Evolutionary conservation across 1,140 invertebrate genomes (phyloP).

Genomic region (Drosophila kepulauana): DNA sequence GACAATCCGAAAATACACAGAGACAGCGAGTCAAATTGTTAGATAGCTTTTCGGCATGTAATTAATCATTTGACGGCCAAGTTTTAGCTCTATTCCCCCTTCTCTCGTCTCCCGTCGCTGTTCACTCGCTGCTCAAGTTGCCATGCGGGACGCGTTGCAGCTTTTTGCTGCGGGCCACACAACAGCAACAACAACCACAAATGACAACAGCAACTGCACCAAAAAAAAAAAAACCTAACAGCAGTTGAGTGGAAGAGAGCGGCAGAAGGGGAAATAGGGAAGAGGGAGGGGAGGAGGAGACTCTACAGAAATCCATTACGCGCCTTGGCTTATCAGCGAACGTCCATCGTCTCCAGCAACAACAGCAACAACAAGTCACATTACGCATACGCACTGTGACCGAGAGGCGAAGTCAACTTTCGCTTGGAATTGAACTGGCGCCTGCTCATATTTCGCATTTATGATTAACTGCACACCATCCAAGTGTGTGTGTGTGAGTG

Average conservation of each 20-base stretch:
- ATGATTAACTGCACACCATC: conserved; percentile 48
- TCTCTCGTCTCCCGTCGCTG: no score
- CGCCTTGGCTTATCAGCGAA: conserved; percentile 55
- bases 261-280: background rate
- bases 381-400: conserved; percentile 70
- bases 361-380: conserved; percentile 56
- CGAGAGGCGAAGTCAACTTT: conserved; percentile 32
- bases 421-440: conserved; percentile 40
- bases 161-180: conserved; percentile 64
- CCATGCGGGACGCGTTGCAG: conserved; percentile 65
- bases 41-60: conserved; percentile 83
- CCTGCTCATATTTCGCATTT: conserved; percentile 55
- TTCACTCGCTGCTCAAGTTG: conserved; percentile 7
- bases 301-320: conserved; percentile 67
- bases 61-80: conserved; percentile 78
- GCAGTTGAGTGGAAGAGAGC: conserved; percentile 4
- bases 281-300: background rate
- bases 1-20: conserved; percentile 63
- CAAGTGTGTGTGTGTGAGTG: background rate
- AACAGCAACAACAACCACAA: conserved; percentile 36
- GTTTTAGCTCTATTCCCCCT: conserved; percentile 1
- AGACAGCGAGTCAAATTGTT: conserved; percentile 76
- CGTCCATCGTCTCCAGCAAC: conserved; percentile 58
- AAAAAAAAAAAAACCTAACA: conserved; percentile 27
- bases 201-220: conserved; percentile 30